Conservation (phyloP, 2,888 invertebrate species). For the Thalpophila matura region DNA sequence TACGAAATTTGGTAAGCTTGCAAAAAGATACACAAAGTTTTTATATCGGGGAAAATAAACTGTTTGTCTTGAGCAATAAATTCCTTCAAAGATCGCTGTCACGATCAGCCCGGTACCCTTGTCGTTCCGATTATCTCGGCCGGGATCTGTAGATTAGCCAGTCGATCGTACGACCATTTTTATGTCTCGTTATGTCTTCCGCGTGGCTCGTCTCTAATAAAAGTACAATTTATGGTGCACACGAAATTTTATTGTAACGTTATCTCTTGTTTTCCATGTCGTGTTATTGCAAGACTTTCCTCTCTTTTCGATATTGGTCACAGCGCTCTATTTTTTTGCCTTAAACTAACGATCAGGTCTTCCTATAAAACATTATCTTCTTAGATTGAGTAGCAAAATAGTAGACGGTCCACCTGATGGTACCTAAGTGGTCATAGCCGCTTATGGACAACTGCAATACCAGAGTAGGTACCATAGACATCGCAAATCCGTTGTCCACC, state of each 20-base stretch:
- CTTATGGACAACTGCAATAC: too few relatives aligned
- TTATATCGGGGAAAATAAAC: conserved; percentile 44
- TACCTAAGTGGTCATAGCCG: too few relatives aligned
- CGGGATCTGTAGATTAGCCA: conserved; percentile 68
- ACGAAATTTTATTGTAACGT: conserved; percentile 48
- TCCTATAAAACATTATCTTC: too few relatives aligned
- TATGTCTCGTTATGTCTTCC: conserved; percentile 63
- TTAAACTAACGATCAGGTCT: conserved; percentile 1
- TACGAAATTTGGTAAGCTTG: conserved; percentile 33
- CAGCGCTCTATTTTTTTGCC: conserved; percentile 4
- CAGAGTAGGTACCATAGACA: too few relatives aligned
- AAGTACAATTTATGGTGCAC: conserved; percentile 62
- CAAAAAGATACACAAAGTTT: conserved; percentile 48
- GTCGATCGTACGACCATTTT: conserved; percentile 67
- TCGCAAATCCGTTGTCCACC: too few relatives aligned
- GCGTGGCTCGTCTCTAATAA: conserved; percentile 58
- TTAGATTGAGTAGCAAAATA: too few relatives aligned
- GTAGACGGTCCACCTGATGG: too few relatives aligned
- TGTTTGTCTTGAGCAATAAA: conserved; percentile 57
- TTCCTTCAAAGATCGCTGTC: conserved; percentile 67
- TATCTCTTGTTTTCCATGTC: conserved; percentile 36
- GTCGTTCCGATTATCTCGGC: conserved; percentile 65
- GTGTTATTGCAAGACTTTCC: conserved; percentile 12
- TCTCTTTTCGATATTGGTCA: conserved; percentile 12
- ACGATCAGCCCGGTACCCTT: conserved; percentile 66